Conservation (phyloP, 2,113 vertebrate genomes). For the Arizona elegans region DNA sequence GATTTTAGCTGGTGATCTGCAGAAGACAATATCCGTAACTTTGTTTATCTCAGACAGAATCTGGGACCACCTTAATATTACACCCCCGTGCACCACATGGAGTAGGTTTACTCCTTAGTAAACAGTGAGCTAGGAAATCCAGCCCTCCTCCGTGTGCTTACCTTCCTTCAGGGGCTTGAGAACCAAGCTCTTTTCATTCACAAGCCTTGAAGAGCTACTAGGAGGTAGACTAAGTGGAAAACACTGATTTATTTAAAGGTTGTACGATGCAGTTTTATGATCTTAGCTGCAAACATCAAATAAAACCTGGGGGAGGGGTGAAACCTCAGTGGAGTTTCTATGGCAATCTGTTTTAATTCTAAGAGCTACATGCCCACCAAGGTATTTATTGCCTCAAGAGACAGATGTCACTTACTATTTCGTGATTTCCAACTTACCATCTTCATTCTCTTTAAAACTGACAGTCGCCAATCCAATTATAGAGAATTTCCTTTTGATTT, state of each 20-base stretch:
- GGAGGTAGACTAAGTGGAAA: background rate
- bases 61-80: conserved; percentile 1
- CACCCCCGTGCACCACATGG: background rate
- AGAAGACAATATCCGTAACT: background rate
- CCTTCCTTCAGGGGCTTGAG: background rate
- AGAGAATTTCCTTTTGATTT: conserved; percentile 30
- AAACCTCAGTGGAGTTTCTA: background rate
- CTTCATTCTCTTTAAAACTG: conserved; percentile 33
- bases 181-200: background rate
- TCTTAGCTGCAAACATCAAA: background rate
- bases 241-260: conserved; percentile 17
- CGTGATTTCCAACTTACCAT: conserved; percentile 18
- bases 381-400: background rate
- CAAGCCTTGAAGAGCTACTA: too few relatives aligned
- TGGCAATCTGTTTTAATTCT: background rate
- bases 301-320: background rate
- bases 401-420: conserved; percentile 6
- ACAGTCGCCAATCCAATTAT: conserved; percentile 34
- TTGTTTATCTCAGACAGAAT: conserved; percentile 13
- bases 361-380: background rate
- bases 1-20: background rate
- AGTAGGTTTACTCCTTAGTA: background rate
- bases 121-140: background rate
- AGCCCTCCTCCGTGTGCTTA: background rate
- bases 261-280: conserved; percentile 20